phyloP scores from a whole-genome alignment of 2,888 invertebrate species.

The Parapristionchus giblindavisi region DNA sequence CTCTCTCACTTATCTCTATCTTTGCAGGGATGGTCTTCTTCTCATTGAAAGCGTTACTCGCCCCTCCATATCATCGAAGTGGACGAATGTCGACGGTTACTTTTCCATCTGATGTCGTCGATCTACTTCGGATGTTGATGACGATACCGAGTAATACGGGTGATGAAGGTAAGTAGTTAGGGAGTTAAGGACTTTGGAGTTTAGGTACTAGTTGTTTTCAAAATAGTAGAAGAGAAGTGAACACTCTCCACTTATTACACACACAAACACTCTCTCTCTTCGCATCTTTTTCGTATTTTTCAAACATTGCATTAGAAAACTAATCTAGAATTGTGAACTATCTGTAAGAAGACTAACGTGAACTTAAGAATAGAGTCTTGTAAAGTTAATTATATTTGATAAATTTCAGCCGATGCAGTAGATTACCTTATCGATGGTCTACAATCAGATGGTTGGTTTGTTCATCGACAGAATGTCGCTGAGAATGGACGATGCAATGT shows the following conservation, averaged over 20 bases:
- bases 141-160: constrained; percentile 22
- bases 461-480: constrained; percentile 21
- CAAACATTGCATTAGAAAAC: too few species aligned
- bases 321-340: too few species aligned
- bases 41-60: constrained; percentile 22
- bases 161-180: constrained; percentile 29
- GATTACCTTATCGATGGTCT: constrained; percentile 29
- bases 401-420: constrained; percentile 16
- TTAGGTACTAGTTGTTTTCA: too few species aligned
- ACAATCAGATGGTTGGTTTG: constrained; percentile 32
- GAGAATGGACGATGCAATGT: constrained; percentile 7
- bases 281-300: too few species aligned
- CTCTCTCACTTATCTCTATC: neutral
- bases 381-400: neutral
- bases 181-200: too few species aligned
- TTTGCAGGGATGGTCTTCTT: constrained; percentile 18
- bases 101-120: constrained; percentile 30
- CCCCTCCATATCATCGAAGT: too few species aligned
- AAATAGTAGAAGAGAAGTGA: too few species aligned
- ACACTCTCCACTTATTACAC: too few species aligned
- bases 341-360: too few species aligned
- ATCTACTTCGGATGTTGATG: constrained; percentile 33
- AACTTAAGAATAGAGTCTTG: too few species aligned
- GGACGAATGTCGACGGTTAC: neutral
- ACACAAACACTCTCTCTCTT: too few species aligned